Evolutionary conservation across 2,888 invertebrate genomes (phyloP).

Genomic region (Andrena bicolor): DNA sequence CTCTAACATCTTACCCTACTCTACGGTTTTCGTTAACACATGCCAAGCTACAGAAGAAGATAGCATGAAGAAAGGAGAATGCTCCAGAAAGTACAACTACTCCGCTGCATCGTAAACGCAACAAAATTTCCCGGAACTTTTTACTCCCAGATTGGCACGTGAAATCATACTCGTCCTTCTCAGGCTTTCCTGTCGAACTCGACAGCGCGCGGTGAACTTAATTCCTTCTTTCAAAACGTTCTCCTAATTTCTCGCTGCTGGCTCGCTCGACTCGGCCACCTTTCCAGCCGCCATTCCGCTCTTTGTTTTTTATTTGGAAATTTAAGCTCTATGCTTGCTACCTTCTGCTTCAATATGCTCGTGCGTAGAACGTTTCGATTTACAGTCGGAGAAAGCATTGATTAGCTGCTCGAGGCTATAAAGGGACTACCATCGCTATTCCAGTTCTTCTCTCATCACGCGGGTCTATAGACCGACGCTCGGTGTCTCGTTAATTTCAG

Average conservation of each 20-base stretch:
- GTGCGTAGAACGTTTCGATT: constrained; percentile 36
- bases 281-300: neutral
- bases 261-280: neutral
- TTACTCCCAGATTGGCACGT: constrained; percentile 60
- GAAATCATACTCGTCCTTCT: constrained; percentile 50
- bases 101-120: constrained; percentile 19
- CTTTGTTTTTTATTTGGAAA: neutral
- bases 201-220: neutral
- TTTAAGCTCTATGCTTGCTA: neutral
- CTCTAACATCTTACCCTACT: constrained; percentile 5
- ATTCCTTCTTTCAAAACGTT: neutral
- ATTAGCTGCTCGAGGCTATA: neutral
- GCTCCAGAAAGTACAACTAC: constrained; percentile 9
- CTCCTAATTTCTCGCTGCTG: neutral
- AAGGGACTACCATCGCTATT: neutral
- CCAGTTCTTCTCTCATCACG: too few species aligned
- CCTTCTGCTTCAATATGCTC: constrained; percentile 21
- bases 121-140: constrained; percentile 30
- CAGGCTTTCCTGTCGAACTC: constrained; percentile 13
- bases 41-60: constrained; percentile 28
- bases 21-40: constrained; percentile 24
- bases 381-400: neutral
- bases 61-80: constrained; percentile 23
- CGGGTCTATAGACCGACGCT: too few species aligned
- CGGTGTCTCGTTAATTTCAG: too few species aligned